phyloP scores from a whole-genome alignment of 2,888 invertebrate genomes.

The Drosophila nigricruria region DNA sequence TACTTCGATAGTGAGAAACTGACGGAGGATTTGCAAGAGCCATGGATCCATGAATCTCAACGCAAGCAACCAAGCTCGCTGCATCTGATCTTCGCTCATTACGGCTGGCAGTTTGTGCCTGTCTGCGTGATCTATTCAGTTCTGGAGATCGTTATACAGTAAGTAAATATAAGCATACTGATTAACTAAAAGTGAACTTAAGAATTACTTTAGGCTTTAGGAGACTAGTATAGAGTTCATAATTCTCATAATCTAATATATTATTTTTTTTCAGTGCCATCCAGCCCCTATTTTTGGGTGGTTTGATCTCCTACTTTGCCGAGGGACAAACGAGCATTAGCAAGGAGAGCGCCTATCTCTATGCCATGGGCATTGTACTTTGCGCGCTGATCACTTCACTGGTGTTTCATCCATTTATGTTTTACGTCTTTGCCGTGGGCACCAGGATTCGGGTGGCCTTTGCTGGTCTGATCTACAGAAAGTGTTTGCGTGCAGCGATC shows the following conservation, averaged over 20 bases:
- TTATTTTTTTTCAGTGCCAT: slow-evolving; percentile 86
- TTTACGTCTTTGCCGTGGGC: slow-evolving; percentile 89
- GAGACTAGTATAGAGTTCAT: too few species aligned
- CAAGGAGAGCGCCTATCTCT: slow-evolving; percentile 88
- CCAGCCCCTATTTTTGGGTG: slow-evolving; percentile 89
- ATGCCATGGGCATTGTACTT: slow-evolving; percentile 88
- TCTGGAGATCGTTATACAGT: slow-evolving; percentile 83
- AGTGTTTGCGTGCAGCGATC: slow-evolving; percentile 89
- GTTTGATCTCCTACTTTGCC: slow-evolving; percentile 88
- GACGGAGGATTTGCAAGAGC: slow-evolving; percentile 84
- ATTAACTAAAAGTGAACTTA: too few species aligned
- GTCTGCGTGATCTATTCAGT: slow-evolving; percentile 80
- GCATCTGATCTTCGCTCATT: slow-evolving; percentile 85
- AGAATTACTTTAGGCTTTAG: too few species aligned
- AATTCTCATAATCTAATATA: neutral
- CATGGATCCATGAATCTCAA: slow-evolving; percentile 84
- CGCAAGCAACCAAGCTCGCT: slow-evolving; percentile 83
- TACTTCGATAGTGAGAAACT: slow-evolving; percentile 86
- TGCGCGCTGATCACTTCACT: slow-evolving; percentile 87
- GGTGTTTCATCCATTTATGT: slow-evolving; percentile 91
- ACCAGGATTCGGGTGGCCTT: slow-evolving; percentile 90
- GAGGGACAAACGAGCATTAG: slow-evolving; percentile 86
- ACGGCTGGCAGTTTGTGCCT: slow-evolving; percentile 84
- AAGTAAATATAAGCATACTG: slow-evolving; percentile 34
- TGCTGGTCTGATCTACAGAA: slow-evolving; percentile 90